A percentile compares a stretch with the other conserved stretches of the same genome.
Evolutionary conservation across 2,888 invertebrate genomes (phyloP).

Genomic region (Latrodectus elegans): DNA sequence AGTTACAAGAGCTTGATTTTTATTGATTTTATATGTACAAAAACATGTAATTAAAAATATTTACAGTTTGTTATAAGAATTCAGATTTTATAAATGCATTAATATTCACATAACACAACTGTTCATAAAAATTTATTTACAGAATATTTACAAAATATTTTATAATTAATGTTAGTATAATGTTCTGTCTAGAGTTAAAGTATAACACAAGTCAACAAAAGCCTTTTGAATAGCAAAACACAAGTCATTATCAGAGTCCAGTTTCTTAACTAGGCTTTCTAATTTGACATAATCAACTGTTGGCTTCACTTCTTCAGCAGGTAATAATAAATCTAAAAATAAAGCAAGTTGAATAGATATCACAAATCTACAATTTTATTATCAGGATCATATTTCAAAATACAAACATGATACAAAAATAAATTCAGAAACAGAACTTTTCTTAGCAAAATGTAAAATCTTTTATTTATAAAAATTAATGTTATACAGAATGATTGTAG

Average conservation of each 20-base stretch:
- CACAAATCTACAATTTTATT: too few relatives aligned
- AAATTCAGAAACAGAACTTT: too few relatives aligned
- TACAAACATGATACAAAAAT: too few relatives aligned
- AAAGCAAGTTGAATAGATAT: not conserved
- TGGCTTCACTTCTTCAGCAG: constrained; percentile 46
- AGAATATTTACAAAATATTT: constrained; percentile 3
- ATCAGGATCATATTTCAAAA: too few relatives aligned
- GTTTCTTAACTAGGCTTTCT: constrained; percentile 15
- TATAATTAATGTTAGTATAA: constrained; percentile 37
- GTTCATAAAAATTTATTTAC: constrained; percentile 27
- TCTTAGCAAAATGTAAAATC: too few relatives aligned
- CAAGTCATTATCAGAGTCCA: constrained; percentile 56
- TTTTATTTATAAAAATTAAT: too few relatives aligned
- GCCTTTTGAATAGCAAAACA: constrained; percentile 62
- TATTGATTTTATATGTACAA: not conserved
- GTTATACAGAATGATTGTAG: too few relatives aligned
- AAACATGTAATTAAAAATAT: not conserved
- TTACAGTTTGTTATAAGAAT: not conserved
- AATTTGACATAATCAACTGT: constrained; percentile 24
- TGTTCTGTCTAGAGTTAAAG: constrained; percentile 52
- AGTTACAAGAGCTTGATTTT: constrained; percentile 49
- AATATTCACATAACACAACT: too few relatives aligned
- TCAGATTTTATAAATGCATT: too few relatives aligned
- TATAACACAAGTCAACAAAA: constrained; percentile 57
- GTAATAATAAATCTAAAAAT: constrained; percentile 55